A percentile compares a stretch with the other conserved stretches of the same genome.
Evolutionary conservation across 2,888 invertebrate genomes (phyloP).

Genomic region (Acronicta leporina): DNA sequence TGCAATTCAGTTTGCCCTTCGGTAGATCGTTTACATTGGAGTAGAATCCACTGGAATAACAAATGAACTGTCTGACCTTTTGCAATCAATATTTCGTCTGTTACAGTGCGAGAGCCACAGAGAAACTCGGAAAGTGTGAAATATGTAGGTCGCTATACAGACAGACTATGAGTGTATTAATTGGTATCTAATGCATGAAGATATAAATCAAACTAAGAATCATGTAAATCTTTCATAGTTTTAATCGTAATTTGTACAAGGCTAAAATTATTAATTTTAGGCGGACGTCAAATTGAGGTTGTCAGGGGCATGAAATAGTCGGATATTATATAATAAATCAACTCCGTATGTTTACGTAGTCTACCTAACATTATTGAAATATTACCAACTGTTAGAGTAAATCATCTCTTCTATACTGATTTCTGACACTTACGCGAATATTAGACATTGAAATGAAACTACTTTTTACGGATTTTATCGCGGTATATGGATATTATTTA

Average conservation of each 20-base stretch:
- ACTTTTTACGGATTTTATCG: too few relatives aligned
- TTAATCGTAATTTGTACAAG: too few relatives aligned
- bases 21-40: conserved; percentile 56
- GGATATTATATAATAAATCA: too few relatives aligned
- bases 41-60: conserved; percentile 56
- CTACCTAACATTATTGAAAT: too few relatives aligned
- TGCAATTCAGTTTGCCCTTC: conserved; percentile 50
- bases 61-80: conserved; percentile 60
- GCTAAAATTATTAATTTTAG: neutral
- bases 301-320: too few relatives aligned
- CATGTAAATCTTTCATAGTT: neutral
- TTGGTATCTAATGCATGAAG: conserved; percentile 1
- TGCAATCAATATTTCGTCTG: conserved; percentile 59
- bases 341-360: too few relatives aligned
- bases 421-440: too few relatives aligned
- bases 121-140: conserved; percentile 42
- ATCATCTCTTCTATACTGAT: too few relatives aligned
- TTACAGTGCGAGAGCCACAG: conserved; percentile 42
- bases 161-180: conserved; percentile 6
- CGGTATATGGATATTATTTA: too few relatives aligned
- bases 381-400: too few relatives aligned
- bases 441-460: too few relatives aligned
- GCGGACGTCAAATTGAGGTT: too few relatives aligned
- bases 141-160: conserved; percentile 23
- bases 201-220: conserved; percentile 1